Base-by-base conservation (phyloP, 2,797 vertebrate species). In the Acanthurus lineatus region DNA sequence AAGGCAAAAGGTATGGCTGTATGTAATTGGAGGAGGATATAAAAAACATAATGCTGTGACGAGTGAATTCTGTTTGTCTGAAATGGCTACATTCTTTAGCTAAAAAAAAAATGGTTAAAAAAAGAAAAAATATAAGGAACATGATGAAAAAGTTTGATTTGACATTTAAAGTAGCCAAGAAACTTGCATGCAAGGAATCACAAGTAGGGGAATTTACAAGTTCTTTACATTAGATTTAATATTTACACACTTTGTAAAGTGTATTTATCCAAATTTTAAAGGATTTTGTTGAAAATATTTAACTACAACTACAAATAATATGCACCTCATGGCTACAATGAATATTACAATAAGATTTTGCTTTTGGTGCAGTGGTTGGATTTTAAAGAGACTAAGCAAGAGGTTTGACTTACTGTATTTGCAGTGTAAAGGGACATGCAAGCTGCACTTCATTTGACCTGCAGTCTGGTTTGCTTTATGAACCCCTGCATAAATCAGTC, bases 131-230 rank as follows among this genome's bases (percentile, higher is more conserved):
- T 2, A 22, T 20, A 8, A 51, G 51, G 15, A 44, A 51, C 5
- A 51, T 15, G 1, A 15, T 3, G 19, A 17, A 52, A 47, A 28
- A 10, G 16, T 5, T 35, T 49, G 11, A 44, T 51, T 44, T 69
- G 75, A 70, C 22, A 35, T 65, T 22, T 70, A 4, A 61, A 44
- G 48, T 11, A 25, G 38, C 51, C 38, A 25, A 45, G 56, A 69
- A 59, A 69, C 5, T 35, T 48, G 17, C 19, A 20, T 7, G 8
- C 25, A 11, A 48, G 5, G 54, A 38, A 38, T 10, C 10, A 10
- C 15, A 42, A 32, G 5, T 14, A 35, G 25, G 10, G 25, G 14
- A 11, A 8, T 57, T 15, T 48, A 12, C 42, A 12, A 35, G 32
- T 35, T 35, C 32, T 35, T 35, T 35, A 35, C 32, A 35, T 35